These are phyloP conservation scores for Eueremaeus valkanovi DNA, from an alignment of 2,888 invertebrate species.

Conservation along the genomic window DNA sequence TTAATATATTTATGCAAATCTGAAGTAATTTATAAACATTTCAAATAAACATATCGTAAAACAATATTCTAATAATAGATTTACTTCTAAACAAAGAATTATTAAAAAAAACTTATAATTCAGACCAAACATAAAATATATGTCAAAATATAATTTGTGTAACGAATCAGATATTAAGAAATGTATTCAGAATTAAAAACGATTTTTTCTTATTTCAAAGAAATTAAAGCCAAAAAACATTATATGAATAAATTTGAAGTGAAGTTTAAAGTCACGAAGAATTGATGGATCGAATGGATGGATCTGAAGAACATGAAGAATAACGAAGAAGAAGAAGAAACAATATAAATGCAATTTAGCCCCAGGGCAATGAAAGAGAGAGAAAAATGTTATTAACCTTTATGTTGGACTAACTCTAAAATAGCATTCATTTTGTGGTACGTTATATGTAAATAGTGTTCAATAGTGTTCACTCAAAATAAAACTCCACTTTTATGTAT, in stretches of 20 bases:
- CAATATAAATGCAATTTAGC: slow-evolving; percentile 33
- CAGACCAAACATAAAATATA: not conserved
- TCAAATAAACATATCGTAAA: too few relatives aligned
- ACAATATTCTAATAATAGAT: too few relatives aligned
- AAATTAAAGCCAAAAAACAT: slow-evolving; percentile 5
- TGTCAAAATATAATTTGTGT: slow-evolving; percentile 10
- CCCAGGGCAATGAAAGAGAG: not conserved
- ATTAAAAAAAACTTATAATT: not conserved
- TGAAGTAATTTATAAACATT: too few relatives aligned
- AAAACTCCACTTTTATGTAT: too few relatives aligned
- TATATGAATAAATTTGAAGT: slow-evolving; percentile 24
- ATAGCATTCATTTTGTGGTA: not conserved
- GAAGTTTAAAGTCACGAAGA: slow-evolving; percentile 28
- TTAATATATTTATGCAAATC: too few relatives aligned
- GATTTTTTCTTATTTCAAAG: not conserved
- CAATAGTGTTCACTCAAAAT: too few relatives aligned
- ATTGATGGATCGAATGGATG: slow-evolving; percentile 28
- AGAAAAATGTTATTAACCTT: slow-evolving; percentile 31
- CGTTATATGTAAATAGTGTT: too few relatives aligned
- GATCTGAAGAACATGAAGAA: not conserved
- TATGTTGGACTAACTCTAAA: slow-evolving; percentile 1
- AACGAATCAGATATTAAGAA: not conserved
- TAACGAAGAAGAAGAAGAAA: not conserved
- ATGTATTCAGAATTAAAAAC: not conserved
- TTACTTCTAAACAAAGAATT: too few relatives aligned